Evolutionary conservation across 1,140 invertebrate genomes (phyloP), one percentile per base, ranked within the genome.

Genomic region (Pinna nobilis): DNA sequence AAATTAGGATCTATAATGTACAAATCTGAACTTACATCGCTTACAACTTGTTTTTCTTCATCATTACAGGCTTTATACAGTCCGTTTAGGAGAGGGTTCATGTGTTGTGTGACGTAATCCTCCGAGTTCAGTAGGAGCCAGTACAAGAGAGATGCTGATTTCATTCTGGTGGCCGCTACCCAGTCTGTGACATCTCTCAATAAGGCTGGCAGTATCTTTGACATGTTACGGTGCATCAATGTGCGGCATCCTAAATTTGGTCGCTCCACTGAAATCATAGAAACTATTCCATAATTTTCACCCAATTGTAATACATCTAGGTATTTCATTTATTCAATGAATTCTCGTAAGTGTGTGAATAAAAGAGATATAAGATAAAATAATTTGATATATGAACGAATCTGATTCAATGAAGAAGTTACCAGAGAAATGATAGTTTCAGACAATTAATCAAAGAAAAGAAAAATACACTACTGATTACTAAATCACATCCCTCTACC

Each of bases 181-280:
- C 95, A 96, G 86, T 95, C 93, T 3, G 85, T 82, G 0, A 95
- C 88, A 83, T 96, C 95, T 3, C 88, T 87, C n/a, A 90, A 84
- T 53, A 95, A 90, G 7, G 92, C 92, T 50, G 90, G 89, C 4
- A 94, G 78, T 25, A 95, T 90, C 84, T 94, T 94, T 25, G 91
- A 90, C 32, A 94, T 85, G 79, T 94, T 91, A 77, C 93, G 91
- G 77, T 93, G 92, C 3, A 94, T 92, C 74, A 96, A 87, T 3
- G 90, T 90, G 4, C 94, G 90, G 84, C 95, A 95, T 15, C 95
- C 95, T 18, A 95, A 87, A 78, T 93, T 94, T 13, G 94, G 94
- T 44, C 94, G 90, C 60, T 90, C 88, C 50, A 93, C 92, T 93
- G 77, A 51, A 71, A 82, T 55, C 35, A 66, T 74, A 51, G 57